phyloP scores from a whole-genome alignment of 2,113 vertebrate species.

The Oncorhynchus kisutch region DNA sequence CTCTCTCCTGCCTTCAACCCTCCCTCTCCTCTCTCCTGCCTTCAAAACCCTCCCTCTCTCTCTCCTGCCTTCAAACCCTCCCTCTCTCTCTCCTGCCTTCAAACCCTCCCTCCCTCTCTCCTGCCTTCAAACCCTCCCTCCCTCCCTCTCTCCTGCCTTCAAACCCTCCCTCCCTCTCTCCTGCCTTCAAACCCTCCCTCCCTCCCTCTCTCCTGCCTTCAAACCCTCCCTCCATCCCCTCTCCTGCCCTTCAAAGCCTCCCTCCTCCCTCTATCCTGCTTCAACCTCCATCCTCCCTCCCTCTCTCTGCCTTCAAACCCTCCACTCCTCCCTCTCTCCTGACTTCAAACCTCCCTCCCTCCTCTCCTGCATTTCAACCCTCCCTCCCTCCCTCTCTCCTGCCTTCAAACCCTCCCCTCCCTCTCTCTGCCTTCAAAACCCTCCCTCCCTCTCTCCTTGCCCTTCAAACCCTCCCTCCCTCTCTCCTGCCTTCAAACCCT shows the following conservation, averaged over 20 bases:
- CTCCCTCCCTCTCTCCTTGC: not conserved
- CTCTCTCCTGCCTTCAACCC: too few species aligned
- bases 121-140: not conserved
- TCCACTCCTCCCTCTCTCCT: not conserved
- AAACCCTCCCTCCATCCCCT: not conserved
- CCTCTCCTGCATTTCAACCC: not conserved
- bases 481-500: not conserved
- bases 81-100: not conserved
- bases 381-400: not conserved
- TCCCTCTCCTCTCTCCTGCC: too few species aligned
- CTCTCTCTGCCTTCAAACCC: not conserved
- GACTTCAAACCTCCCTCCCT: not conserved
- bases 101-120: not conserved
- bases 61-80: not conserved
- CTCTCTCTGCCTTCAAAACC: too few species aligned
- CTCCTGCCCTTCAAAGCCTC: not conserved
- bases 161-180: not conserved
- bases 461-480: not conserved
- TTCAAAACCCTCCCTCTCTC: not conserved
- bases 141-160: not conserved
- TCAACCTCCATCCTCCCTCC: not conserved
- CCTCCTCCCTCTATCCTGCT: rapidly evolving
- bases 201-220: not conserved
- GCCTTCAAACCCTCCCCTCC: constrained; percentile 6
- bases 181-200: not conserved